These are phyloP conservation scores for Drosophila mulleri DNA, from an alignment of 2,888 invertebrate genomes.

Conservation along the genomic window DNA sequence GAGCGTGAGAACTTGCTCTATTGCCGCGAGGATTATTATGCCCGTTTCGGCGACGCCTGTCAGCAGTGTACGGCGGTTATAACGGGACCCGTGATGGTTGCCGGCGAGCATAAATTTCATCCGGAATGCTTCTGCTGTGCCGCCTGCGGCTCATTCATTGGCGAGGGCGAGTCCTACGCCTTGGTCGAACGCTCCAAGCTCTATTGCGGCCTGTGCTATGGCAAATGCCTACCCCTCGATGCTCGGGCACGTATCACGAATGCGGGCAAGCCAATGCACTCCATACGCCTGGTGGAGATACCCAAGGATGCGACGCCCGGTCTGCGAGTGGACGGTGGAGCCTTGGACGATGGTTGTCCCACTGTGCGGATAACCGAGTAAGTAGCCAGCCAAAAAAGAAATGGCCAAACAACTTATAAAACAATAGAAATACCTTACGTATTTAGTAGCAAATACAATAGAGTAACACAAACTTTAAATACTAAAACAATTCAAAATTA, in stretches of 20 bases:
- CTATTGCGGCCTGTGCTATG: constrained; percentile 94
- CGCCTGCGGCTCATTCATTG: constrained; percentile 92
- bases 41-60: constrained; percentile 94
- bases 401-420: neutral
- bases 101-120: constrained; percentile 97
- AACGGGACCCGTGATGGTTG: constrained; percentile 96
- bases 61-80: constrained; percentile 90
- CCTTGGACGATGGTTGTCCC: constrained; percentile 84
- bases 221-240: constrained; percentile 61
- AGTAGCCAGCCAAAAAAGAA: constrained; percentile 48
- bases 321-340: constrained; percentile 86
- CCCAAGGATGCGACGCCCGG: constrained; percentile 88
- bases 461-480: neutral
- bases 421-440: neutral
- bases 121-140: constrained; percentile 97
- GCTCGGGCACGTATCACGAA: constrained; percentile 58
- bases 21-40: constrained; percentile 95
- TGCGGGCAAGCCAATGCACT: constrained; percentile 89
- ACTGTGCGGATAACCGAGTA: constrained; percentile 91
- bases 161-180: constrained; percentile 96
- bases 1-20: constrained; percentile 95
- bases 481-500: constrained; percentile 1
- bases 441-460: neutral
- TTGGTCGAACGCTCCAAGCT: constrained; percentile 95
- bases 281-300: constrained; percentile 93